Percentiles rank a stretch among this genome's conserved stretches.
These are phyloP conservation scores for Andricus curvator DNA, from an alignment of 2,888 invertebrate species.

Conservation along the genomic window DNA sequence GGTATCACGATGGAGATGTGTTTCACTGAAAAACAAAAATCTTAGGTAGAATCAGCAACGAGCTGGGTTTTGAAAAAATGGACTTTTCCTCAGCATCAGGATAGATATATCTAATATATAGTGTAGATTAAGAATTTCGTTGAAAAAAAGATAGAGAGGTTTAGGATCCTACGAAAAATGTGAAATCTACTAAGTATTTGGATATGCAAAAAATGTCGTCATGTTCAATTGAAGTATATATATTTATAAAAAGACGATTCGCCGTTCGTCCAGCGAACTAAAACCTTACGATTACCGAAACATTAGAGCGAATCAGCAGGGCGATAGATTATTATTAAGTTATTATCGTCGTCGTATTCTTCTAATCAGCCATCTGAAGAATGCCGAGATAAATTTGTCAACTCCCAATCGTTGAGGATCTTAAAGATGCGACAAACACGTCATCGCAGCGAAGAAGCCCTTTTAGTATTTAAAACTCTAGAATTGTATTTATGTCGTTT, in stretches of 20 bases:
- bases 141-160: neutral
- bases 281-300: neutral
- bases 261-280: neutral
- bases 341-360: neutral
- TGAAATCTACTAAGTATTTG: neutral
- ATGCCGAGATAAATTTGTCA: neutral
- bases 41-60: neutral
- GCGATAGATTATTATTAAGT: neutral
- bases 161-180: neutral
- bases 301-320: neutral
- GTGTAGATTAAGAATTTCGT: neutral
- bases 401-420: slow-evolving; percentile 9
- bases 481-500: slow-evolving; percentile 56
- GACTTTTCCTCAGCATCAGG: neutral
- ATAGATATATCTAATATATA: neutral
- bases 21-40: slow-evolving; percentile 79
- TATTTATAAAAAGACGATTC: neutral
- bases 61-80: neutral
- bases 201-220: neutral
- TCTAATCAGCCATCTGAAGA: neutral
- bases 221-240: neutral
- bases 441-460: neutral
- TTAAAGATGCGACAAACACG: neutral
- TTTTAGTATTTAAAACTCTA: slow-evolving; percentile 60
- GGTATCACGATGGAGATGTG: slow-evolving; percentile 90